phyloP scores from a whole-genome alignment of 2,888 invertebrate genomes.

The Drosophila putrida region DNA sequence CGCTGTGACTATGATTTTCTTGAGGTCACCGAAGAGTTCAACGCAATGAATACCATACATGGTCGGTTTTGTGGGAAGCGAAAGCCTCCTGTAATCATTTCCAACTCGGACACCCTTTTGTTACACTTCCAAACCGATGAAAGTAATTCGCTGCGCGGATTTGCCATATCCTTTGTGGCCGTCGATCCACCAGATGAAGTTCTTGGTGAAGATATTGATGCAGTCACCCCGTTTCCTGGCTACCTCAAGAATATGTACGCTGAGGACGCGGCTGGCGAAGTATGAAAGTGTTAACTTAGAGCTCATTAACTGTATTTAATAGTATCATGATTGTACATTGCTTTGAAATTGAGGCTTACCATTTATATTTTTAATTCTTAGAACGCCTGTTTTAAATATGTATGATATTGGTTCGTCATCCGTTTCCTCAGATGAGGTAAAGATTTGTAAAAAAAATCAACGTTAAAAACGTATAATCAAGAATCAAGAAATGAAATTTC shows the following conservation, averaged over 20 bases:
- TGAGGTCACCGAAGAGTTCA: constrained; percentile 93
- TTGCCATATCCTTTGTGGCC: constrained; percentile 94
- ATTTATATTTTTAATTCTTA: no score
- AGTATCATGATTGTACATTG: no score
- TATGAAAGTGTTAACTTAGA: no score
- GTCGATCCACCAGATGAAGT: constrained; percentile 87
- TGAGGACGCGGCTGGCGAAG: constrained; percentile 42
- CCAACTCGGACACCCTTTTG: constrained; percentile 94
- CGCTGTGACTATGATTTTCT: constrained; percentile 97
- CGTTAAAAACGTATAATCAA: no score
- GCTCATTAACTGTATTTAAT: no score
- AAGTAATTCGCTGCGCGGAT: constrained; percentile 95
- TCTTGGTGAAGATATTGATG: constrained; percentile 79
- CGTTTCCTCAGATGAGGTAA: no score
- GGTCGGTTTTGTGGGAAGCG: constrained; percentile 95
- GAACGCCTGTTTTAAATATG: no score
- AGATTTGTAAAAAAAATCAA: no score
- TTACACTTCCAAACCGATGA: constrained; percentile 96
- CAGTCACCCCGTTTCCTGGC: constrained; percentile 85
- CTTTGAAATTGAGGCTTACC: no score
- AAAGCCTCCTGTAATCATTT: constrained; percentile 93
- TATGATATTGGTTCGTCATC: no score
- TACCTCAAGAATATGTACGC: constrained; percentile 83
- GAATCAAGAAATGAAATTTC: no score
- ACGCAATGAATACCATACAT: constrained; percentile 87